A percentile compares a stretch with the other conserved stretches of the same genome.
phyloP scores from a whole-genome alignment of 2,797 vertebrate species.

The Rhodeus uyekii region DNA sequence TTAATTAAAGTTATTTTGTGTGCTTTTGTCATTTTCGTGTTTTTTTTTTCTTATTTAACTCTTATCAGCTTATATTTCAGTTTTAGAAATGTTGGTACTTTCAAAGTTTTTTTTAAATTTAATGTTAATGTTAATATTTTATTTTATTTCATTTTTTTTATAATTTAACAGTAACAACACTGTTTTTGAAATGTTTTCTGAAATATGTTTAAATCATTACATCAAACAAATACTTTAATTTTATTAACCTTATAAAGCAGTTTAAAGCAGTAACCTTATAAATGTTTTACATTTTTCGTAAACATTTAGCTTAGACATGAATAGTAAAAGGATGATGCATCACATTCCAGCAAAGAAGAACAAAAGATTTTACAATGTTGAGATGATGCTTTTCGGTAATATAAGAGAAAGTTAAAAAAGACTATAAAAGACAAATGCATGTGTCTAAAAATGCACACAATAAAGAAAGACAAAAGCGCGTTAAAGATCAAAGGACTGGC shows the following conservation, averaged over 20 bases:
- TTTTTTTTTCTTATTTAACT: not conserved
- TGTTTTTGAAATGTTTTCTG: not conserved
- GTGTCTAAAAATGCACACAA: not conserved
- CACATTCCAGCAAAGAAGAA: not conserved
- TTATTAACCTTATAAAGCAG: not conserved
- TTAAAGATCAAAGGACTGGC: not conserved
- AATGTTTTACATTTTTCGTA: no score
- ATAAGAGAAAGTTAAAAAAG: not conserved
- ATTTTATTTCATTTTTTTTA: no score
- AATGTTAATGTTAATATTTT: no score
- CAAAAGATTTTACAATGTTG: not conserved
- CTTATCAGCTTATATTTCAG: no score
- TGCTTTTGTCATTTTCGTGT: not conserved
- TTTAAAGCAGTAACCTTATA: no score
- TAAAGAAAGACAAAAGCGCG: not conserved
- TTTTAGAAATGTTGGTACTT: not conserved
- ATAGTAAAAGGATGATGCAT: not conserved
- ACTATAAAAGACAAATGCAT: not conserved
- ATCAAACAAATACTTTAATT: not conserved
- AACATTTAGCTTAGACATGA: not conserved
- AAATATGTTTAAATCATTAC: not conserved
- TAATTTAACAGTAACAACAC: not conserved
- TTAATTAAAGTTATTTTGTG: not conserved
- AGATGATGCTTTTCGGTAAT: not conserved
- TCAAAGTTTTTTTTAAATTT: no score